Base-by-base conservation (phyloP, 2,888 invertebrate species). In the Tubulanus polymorphus region DNA sequence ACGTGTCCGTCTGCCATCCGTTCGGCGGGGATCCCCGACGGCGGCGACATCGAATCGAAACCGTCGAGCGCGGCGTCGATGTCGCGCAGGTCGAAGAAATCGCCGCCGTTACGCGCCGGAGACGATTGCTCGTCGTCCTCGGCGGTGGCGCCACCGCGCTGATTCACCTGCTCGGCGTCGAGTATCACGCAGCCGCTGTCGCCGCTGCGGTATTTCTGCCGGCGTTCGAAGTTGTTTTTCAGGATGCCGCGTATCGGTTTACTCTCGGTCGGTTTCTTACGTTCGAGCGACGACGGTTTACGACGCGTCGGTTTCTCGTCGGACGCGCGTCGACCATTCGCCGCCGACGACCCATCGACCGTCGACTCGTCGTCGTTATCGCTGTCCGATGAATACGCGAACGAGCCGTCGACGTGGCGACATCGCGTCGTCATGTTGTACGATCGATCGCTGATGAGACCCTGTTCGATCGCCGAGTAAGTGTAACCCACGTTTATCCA, bases 401-500 rank as follows among this genome's bases (percentile, higher is more conserved):
- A 41, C 23, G 41, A 41, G 6, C 20, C 18, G 15, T 41, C 18
- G 41, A 41, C 41, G 41, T 41, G 41, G 20, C 23, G 5, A n/a
- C n/a, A n/a, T n/a, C n/a, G n/a, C n/a, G n/a, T n/a, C n/a, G n/a
- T n/a, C n/a, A n/a, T n/a, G n/a, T n/a, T n/a, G n/a, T n/a, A n/a
- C n/a, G n/a, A n/a, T n/a, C n/a, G n/a, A n/a, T n/a, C n/a, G n/a
- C n/a, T n/a, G n/a, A n/a, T n/a, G 18, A 41, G 15, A 5, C 41
- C 41, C 25, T 56, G 60, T 23, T 64, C 64, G 46, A 65, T 66
- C 2, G 73, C 73, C 49, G 67, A 68, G 41, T 61, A 56, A 18
- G 62, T 63, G 60, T 69, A 69, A 30, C 73, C 73, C 23, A 73
- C 62, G 61, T 97, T 96, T 59, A 97, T 90, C 97, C 97, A 99